Evolutionary conservation across 1,140 invertebrate species (phyloP).

Genomic region (Drosophila kepulauana): DNA sequence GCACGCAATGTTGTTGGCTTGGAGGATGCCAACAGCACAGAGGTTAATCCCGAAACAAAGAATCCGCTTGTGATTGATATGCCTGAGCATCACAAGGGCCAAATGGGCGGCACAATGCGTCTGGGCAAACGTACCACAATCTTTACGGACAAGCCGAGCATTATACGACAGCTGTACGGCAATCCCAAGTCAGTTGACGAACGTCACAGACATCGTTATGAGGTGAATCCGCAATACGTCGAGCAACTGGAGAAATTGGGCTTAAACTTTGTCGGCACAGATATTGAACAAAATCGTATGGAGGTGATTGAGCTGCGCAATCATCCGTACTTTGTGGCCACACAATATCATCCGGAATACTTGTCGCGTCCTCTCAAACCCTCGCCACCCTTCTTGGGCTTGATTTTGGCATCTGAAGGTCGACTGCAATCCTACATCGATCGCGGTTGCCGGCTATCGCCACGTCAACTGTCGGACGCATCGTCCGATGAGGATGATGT

Average conservation of each 20-base stretch:
- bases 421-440: constrained; percentile 90
- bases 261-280: constrained; percentile 95
- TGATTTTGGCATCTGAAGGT: constrained; percentile 94
- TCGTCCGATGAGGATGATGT: constrained; percentile 87
- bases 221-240: constrained; percentile 97
- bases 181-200: constrained; percentile 95
- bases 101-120: constrained; percentile 99
- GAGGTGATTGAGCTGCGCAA: constrained; percentile 91
- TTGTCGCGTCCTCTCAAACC: constrained; percentile 96
- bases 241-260: constrained; percentile 92
- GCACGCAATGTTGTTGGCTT: constrained; percentile 94
- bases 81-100: constrained; percentile 97
- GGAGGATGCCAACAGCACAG: constrained; percentile 94
- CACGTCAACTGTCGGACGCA: constrained; percentile 89
- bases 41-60: constrained; percentile 91
- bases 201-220: constrained; percentile 98
- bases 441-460: constrained; percentile 89
- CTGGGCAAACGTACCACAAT: constrained; percentile 95
- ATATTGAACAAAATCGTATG: constrained; percentile 91
- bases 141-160: constrained; percentile 88
- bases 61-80: constrained; percentile 98
- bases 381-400: constrained; percentile 97
- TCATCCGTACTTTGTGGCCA: constrained; percentile 97
- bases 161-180: constrained; percentile 92
- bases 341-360: constrained; percentile 99